Evolutionary conservation across 2,113 vertebrate species (phyloP), one percentile per base, ranked within the genome.

Genomic region (Sakesphorus luctuosus): DNA sequence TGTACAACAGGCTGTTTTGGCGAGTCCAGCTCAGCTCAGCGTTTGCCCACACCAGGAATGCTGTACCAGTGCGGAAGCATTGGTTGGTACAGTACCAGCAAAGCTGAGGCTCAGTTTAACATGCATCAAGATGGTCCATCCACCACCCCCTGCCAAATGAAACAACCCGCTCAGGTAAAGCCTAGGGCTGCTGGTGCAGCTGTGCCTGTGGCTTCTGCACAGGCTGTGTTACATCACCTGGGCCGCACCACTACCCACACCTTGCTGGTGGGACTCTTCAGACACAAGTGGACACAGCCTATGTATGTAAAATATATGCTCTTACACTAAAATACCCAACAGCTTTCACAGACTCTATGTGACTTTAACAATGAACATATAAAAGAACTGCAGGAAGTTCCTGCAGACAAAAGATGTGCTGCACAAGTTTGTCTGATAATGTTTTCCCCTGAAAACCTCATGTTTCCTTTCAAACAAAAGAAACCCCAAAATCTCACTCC

Each of bases 141-240:
- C 61, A n/a, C 11, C 3, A 8, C 12, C 11, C 3, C 7, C 2
- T 3, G 2, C 35, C 49, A 11, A 11, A 23, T 14, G 20, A 58
- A 77, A 49, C 26, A 52, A 12, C 38, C 1, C 0, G 7, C 26
- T n/a, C 0, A 0, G 13, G 46, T 44, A 13, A 49, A 62, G 46
- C 20, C 20, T 29, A 23, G 36, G 2, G 11, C 59, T 73, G 35
- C 40, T 56, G 63, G 36, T 28, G 40, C 43, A 53, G 79, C 63
- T 72, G 38, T 2, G 1, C 26, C 50, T 13, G 38, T 1, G 4
- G 44, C 59, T 62, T 11, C 33, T 77, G 24, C 53, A 81, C 2
- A 2, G 38, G 35, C 74, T 23, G 16, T 5, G 17, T 11, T n/a
- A 14, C 1, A 53, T 35, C 71, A 55, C 8, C 17, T n/a, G 74